Evolutionary conservation across 2,113 vertebrate species (phyloP), one percentile per base, ranked within the genome.

Genomic region (Danio rerio): DNA sequence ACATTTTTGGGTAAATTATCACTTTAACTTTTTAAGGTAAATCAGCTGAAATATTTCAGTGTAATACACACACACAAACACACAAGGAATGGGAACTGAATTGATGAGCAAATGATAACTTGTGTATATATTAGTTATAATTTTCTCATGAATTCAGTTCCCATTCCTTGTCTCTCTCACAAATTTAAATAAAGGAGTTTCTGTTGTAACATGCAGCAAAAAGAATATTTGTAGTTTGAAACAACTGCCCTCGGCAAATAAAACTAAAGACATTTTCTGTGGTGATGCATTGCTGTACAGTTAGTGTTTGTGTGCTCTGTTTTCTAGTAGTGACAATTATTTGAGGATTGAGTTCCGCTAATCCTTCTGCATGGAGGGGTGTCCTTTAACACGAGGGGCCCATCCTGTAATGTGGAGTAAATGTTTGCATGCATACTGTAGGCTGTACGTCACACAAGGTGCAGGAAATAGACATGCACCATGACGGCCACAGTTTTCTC

Each of bases 401-500:
- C 40, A 9, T 59, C 55, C 72, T 18, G 16, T 9, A 69, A 45
- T 1, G 16, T 9, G 11, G 43, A 68, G 63, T 45, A 9, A 69
- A 1, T 69, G 42, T 68, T 42, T 49, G 65, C 42, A 18, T 12
- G 65, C n/a, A n/a, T 49, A 20, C 15, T n/a, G 40, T 52, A 59
- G 53, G 53, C 9, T 58, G 58, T n/a, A 20, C 58, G 71, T 12
- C 18, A 10, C 73, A 61, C 10, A 13, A 21, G 12, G n/a, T 21
- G 20, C 74, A 62, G 74, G 43, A 77, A 63, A 77, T 62, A 13
- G 20, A 63, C 3, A 5, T 77, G 58, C 42, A 50, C 43, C 55
- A 49, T 69, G 16, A 45, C 55, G 45, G n/a, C 7, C 56, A 5
- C 42, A 9, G 40, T 75, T 52, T 75, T 50, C 15, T 66, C 52